These are phyloP conservation scores for Stegostoma tigrinum DNA, from an alignment of 2,113 vertebrate genomes.

Conservation along the genomic window DNA sequence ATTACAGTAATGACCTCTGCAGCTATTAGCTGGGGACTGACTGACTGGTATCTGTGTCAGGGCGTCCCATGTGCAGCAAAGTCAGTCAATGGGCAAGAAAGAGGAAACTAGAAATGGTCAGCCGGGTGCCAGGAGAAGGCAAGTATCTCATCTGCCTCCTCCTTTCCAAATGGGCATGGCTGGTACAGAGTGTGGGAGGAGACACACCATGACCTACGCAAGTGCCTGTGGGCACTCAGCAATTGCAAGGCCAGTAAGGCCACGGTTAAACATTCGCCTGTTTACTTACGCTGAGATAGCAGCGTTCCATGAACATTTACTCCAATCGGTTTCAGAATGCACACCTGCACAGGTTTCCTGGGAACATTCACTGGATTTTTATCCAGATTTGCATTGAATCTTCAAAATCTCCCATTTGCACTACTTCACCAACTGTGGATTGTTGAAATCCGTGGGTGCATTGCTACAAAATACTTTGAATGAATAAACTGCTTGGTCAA, in stretches of 20 bases:
- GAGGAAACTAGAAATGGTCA: not conserved
- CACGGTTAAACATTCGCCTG: not conserved
- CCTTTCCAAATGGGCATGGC: not conserved
- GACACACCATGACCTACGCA: not conserved
- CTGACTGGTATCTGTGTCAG: not conserved
- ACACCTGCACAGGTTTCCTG: not conserved
- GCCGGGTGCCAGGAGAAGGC: not conserved
- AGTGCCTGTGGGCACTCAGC: not conserved
- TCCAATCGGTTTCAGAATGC: not conserved
- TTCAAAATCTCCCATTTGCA: not conserved
- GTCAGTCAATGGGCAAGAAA: not conserved
- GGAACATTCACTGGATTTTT: not conserved
- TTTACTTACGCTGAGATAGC: not conserved
- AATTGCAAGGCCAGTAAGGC: not conserved
- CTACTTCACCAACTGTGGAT: not conserved
- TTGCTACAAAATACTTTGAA: not conserved
- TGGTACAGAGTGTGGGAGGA: not conserved
- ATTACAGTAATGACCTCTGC: not conserved
- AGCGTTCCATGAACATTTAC: not conserved
- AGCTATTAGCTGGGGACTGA: not conserved
- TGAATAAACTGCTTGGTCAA: not conserved
- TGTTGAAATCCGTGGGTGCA: not conserved
- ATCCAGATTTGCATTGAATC: not conserved
- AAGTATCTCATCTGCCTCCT: not conserved
- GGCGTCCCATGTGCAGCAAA: not conserved